Evolutionary conservation across 1,140 invertebrate genomes (phyloP), one percentile per base, ranked within the genome.

Genomic region (Gonioctena quinquepunctata): DNA sequence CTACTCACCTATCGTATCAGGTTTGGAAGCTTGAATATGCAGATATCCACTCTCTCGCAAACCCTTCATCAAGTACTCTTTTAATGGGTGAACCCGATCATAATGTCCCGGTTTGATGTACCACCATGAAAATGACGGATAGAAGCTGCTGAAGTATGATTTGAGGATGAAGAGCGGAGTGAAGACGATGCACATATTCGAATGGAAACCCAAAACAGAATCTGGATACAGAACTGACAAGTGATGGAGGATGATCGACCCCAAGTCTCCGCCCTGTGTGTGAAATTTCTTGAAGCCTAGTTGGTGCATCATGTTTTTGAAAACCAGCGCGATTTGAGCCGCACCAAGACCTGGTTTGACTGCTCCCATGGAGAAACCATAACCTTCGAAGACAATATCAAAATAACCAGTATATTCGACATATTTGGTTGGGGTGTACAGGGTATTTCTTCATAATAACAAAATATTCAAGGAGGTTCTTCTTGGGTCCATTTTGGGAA

Each of bases 181-280:
- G 0, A 77, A 80, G 0, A 79, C 79, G 2, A 74, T 8, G 23
- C 89, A 89, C 86, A 93, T 86, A 71, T 93, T 94, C 0, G 86
- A 80, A 78, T 94, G 92, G 13, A 87, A 86, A 19, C 85, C 92
- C 72, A 89, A 75, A 2, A 94, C 85, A 48, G 89, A 89, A 23
- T 93, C 84, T 0, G 93, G 92, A 77, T 88, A 95, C 0, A 94
- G 65, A 1, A 84, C 84, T 6, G 89, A 89, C 78, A 96, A 83
- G 62, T 83, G 75, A 0, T 83, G 72, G 0, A 85, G 87, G 50
- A 95, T 89, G 0, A 88, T 13, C 1, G 88, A 80, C 1, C 94
- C 93, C 92, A 92, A 93, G 78, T 97, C 95, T 5, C 94, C 94
- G 3, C 94, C 94, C 19, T 97, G 95, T 0, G 91, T 83, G 64